Percentiles rank a stretch among this genome's conserved stretches.
Evolutionary conservation across 2,888 invertebrate species (phyloP).

Genomic region (Anagyrus pseudococci): DNA sequence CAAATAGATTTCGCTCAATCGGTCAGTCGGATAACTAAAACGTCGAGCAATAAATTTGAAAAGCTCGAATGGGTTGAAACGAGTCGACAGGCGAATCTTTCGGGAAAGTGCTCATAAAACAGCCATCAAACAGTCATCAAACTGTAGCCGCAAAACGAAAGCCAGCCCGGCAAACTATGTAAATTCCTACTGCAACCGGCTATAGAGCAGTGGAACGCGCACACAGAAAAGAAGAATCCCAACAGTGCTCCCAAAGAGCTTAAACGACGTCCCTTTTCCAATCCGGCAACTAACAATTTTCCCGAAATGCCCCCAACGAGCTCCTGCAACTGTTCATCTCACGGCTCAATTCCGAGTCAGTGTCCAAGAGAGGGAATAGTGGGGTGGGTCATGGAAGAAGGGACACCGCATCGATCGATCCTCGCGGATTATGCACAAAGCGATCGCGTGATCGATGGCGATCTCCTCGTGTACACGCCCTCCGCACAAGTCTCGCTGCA

Average conservation of each 20-base stretch:
- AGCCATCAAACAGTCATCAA: constrained; percentile 8
- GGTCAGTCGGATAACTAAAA: too few relatives aligned
- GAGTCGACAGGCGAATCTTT: not conserved
- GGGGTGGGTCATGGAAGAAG: too few relatives aligned
- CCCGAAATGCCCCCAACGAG: not conserved
- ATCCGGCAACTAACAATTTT: not conserved
- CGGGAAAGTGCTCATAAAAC: not conserved
- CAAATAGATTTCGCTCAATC: too few relatives aligned
- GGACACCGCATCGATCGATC: not conserved
- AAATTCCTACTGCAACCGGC: constrained; percentile 5
- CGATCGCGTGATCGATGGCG: not conserved
- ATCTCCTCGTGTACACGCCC: not conserved
- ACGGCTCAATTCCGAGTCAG: not conserved
- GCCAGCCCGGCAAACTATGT: constrained; percentile 1
- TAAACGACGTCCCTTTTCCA: not conserved
- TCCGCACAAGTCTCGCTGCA: not conserved
- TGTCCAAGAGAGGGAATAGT: not conserved
- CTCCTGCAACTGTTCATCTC: not conserved
- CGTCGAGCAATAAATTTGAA: too few relatives aligned
- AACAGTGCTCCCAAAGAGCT: not conserved
- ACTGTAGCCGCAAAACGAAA: not conserved
- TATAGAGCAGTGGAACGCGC: not conserved
- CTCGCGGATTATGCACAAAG: not conserved
- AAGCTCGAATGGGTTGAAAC: not conserved
- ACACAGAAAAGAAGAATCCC: constrained; percentile 16